Percentiles rank a stretch among this genome's conserved stretches.
These are phyloP conservation scores for Erythrolamprus reginae DNA, from an alignment of 2,113 vertebrate genomes.

Conservation along the genomic window DNA sequence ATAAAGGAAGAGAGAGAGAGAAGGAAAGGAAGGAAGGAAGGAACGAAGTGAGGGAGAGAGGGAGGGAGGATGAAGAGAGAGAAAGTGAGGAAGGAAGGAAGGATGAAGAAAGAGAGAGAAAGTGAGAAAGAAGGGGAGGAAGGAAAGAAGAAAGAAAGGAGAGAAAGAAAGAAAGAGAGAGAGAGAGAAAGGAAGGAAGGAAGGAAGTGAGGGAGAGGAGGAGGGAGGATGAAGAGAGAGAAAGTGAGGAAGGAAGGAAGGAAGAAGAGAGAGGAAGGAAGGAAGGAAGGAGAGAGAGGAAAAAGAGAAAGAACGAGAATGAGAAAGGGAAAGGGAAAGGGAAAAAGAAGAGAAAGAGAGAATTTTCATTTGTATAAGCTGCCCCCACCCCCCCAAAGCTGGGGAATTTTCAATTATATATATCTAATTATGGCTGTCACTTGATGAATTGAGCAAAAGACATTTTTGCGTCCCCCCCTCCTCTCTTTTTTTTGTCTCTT, in stretches of 20 bases:
- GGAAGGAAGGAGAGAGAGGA: conserved; percentile 48
- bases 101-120: conserved; percentile 50
- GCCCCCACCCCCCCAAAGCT: conserved; percentile 70
- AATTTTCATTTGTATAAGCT: conserved; percentile 80
- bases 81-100: accelerated
- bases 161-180: conserved; percentile 8
- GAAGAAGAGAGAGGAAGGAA: conserved; percentile 34
- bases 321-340: too few relatives aligned
- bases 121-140: conserved; percentile 60
- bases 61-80: too few relatives aligned
- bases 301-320: conserved; percentile 51
- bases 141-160: conserved; percentile 64
- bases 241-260: too few relatives aligned
- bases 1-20: conserved; percentile 65
- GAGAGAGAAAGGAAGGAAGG: conserved; percentile 30
- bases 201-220: neutral
- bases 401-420: conserved; percentile 90
- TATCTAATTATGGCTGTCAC: conserved; percentile 97
- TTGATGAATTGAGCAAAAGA: conserved; percentile 84
- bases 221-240: too few relatives aligned
- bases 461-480: conserved; percentile 82
- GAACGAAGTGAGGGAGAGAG: too few relatives aligned
- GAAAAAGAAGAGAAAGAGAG: conserved; percentile 24
- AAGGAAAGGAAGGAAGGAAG: too few relatives aligned
- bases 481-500: conserved; percentile 82